Percentiles rank a stretch among this genome's conserved stretches.
These are phyloP conservation scores for Scophthalmus maximus DNA, from an alignment of 2,113 vertebrate species.

Conservation along the genomic window DNA sequence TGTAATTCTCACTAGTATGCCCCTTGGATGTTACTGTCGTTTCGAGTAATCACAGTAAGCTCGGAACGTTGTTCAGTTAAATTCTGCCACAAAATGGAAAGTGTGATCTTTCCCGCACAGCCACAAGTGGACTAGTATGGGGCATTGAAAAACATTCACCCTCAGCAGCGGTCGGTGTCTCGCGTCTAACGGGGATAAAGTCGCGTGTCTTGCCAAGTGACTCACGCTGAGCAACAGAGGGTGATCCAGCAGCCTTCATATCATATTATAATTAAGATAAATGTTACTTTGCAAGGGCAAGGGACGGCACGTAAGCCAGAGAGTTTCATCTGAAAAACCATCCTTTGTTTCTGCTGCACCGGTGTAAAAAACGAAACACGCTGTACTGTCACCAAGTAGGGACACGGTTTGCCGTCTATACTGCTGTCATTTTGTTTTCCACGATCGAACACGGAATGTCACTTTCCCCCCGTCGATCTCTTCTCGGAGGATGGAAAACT, in stretches of 20 bases:
- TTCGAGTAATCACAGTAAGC: background rate
- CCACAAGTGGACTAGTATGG: background rate
- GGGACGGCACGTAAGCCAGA: background rate
- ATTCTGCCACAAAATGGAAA: background rate
- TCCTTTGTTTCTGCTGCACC: background rate
- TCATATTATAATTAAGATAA: constrained; percentile 45
- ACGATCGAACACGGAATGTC: background rate
- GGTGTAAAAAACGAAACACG: background rate
- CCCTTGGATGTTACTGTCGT: too few relatives aligned
- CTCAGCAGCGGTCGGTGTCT: constrained; percentile 3
- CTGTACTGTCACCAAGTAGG: background rate
- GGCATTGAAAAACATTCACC: background rate
- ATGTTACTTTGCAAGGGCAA: constrained; percentile 39
- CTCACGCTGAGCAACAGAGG: constrained; percentile 31
- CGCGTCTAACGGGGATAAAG: constrained; percentile 12
- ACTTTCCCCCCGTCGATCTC: too few relatives aligned
- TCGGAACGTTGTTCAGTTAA: too few relatives aligned
- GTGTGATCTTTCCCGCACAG: too few relatives aligned
- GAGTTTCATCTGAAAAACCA: background rate
- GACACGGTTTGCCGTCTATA: background rate
- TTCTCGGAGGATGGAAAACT: background rate
- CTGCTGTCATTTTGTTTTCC: too few relatives aligned
- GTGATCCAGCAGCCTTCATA: constrained; percentile 34
- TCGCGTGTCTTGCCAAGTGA: constrained; percentile 29
- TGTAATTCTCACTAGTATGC: too few relatives aligned